Conservation (phyloP, 2,888 invertebrate genomes). For the Gibbula magus region DNA sequence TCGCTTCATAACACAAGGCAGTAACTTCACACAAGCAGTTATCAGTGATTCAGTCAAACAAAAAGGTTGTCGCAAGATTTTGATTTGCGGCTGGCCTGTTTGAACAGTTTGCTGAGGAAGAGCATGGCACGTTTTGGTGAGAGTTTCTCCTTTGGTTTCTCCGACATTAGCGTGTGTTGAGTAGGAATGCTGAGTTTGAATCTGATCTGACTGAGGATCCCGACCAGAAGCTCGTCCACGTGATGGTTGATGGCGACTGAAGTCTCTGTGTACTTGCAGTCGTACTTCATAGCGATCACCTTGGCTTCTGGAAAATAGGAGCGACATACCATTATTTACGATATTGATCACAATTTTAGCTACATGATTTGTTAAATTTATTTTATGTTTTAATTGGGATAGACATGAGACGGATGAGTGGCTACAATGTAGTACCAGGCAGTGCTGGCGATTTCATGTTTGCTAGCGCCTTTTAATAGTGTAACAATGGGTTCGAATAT, state of each 20-base stretch:
- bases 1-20: conserved; percentile 9
- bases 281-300: conserved; percentile 75
- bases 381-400: no score
- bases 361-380: no score
- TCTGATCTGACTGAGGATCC: conserved; percentile 91
- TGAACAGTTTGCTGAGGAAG: conserved; percentile 34
- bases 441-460: no score
- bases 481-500: no score
- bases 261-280: conserved; percentile 94
- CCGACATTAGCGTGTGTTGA: background rate
- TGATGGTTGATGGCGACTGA: conserved; percentile 98
- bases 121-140: conserved; percentile 27
- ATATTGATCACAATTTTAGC: no score
- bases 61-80: conserved; percentile 35
- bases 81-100: conserved; percentile 29
- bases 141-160: conserved; percentile 22
- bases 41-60: conserved; percentile 2
- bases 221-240: conserved; percentile 94
- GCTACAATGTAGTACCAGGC: no score
- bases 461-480: no score
- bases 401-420: no score
- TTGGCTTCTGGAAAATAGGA: conserved; percentile 52
- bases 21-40: background rate
- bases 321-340: no score
- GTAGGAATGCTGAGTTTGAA: conserved; percentile 78